Evolutionary conservation across 2,888 invertebrate species (phyloP).

Genomic region (Lithodes maja): DNA sequence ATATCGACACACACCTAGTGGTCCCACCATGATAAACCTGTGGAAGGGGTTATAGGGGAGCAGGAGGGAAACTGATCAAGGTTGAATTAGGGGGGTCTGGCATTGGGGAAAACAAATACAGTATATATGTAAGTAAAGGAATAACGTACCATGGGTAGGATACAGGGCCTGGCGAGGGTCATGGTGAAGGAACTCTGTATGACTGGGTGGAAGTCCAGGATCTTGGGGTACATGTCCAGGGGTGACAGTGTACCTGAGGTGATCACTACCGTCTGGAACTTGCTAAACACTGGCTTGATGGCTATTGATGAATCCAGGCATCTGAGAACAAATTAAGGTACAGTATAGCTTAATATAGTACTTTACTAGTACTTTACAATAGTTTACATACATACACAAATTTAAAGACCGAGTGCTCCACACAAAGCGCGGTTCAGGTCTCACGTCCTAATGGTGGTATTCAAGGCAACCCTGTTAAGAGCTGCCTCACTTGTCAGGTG

Average conservation of each 20-base stretch:
- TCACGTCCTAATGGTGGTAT: too few species aligned
- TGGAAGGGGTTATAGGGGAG: too few species aligned
- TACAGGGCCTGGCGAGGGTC: slow-evolving; percentile 96
- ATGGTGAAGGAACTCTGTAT: slow-evolving; percentile 98
- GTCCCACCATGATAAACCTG: too few species aligned
- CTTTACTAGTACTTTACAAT: neutral
- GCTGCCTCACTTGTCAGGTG: too few species aligned
- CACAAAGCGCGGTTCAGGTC: too few species aligned
- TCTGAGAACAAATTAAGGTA: slow-evolving; percentile 74
- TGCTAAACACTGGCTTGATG: slow-evolving; percentile 95
- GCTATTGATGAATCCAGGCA: slow-evolving; percentile 99
- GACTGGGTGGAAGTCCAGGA: slow-evolving; percentile 97
- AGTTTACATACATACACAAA: too few species aligned
- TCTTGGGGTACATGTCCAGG: slow-evolving; percentile 99
- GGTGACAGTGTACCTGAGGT: slow-evolving; percentile 99
- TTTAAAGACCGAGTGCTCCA: too few species aligned
- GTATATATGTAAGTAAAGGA: neutral
- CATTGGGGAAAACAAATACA: too few species aligned
- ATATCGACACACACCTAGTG: too few species aligned
- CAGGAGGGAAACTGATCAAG: too few species aligned
- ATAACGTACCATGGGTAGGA: slow-evolving; percentile 90
- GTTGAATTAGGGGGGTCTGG: too few species aligned
- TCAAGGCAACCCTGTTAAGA: too few species aligned
- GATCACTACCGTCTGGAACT: slow-evolving; percentile 97
- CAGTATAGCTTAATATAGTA: neutral